These are phyloP conservation scores for Sphaerophoria rueppellii DNA, from an alignment of 2,888 invertebrate species.

Conservation along the genomic window DNA sequence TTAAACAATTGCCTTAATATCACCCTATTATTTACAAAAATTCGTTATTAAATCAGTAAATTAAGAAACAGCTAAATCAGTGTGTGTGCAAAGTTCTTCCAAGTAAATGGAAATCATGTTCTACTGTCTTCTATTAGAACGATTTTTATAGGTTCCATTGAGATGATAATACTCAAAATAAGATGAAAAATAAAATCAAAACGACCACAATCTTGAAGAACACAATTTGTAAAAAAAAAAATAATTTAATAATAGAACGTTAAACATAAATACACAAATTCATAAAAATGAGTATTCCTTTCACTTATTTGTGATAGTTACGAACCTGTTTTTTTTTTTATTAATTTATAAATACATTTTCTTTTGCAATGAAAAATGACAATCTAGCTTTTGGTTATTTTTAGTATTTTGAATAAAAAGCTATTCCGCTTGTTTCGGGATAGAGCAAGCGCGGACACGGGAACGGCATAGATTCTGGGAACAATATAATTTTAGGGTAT, in stretches of 20 bases:
- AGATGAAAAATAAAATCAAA: conserved; percentile 11
- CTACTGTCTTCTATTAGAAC: neutral
- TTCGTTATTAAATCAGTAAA: conserved; percentile 47
- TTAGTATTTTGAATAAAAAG: conserved; percentile 22
- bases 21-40: conserved; percentile 62
- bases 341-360: conserved; percentile 70
- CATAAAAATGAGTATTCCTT: conserved; percentile 13
- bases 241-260: neutral
- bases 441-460: neutral
- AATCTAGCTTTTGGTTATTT: conserved; percentile 53
- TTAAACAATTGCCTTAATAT: conserved; percentile 9
- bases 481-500: conserved; percentile 22
- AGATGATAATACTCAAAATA: no score
- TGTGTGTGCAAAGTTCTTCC: neutral
- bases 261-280: neutral
- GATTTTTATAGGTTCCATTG: neutral
- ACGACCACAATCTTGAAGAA: conserved; percentile 28
- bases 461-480: conserved; percentile 2
- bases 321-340: conserved; percentile 23
- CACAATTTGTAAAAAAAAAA: conserved; percentile 42
- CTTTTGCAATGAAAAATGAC: conserved; percentile 35
- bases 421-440: conserved; percentile 3
- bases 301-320: conserved; percentile 46
- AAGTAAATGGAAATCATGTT: no score
- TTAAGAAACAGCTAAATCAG: no score